Conservation (phyloP, 2,888 invertebrate species). For the Tanaodytes sp. region DNA sequence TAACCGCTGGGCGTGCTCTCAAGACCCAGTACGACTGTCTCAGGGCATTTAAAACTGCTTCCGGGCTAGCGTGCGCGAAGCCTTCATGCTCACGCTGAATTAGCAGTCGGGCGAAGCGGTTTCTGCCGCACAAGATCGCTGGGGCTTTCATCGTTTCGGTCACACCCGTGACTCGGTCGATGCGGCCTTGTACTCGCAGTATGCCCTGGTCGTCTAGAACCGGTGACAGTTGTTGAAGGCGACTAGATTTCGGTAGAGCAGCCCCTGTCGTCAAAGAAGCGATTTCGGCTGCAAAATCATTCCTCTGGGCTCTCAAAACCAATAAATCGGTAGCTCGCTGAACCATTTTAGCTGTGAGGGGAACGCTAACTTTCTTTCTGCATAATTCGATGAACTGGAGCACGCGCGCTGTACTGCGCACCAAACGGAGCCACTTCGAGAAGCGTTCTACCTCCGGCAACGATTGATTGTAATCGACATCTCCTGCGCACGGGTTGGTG, state of each 20-base stretch:
- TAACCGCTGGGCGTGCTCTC: background rate
- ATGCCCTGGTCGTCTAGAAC: background rate
- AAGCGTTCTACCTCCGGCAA: conserved; percentile 12
- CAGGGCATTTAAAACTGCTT: background rate
- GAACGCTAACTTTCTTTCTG: background rate
- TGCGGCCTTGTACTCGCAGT: conserved; percentile 1
- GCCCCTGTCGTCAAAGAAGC: background rate
- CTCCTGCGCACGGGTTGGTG: too few species aligned
- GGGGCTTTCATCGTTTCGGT: background rate
- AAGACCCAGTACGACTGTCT: conserved; percentile 1
- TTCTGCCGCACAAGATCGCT: background rate
- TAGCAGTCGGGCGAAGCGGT: background rate
- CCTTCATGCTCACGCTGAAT: background rate
- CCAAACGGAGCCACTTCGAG: conserved; percentile 22
- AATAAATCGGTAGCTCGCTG: background rate
- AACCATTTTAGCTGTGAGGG: background rate
- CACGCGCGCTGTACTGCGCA: conserved; percentile 19
- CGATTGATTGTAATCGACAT: too few species aligned
- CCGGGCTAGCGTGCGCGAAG: background rate
- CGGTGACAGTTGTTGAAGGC: conserved; percentile 1
- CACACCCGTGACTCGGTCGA: background rate
- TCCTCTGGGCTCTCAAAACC: background rate
- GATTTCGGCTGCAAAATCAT: background rate
- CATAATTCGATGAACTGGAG: conserved; percentile 14
- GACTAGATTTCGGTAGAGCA: background rate